A percentile compares a stretch with the other conserved stretches of the same genome.
Evolutionary conservation across 2,113 vertebrate genomes (phyloP).

Genomic region (Albula goreensis): DNA sequence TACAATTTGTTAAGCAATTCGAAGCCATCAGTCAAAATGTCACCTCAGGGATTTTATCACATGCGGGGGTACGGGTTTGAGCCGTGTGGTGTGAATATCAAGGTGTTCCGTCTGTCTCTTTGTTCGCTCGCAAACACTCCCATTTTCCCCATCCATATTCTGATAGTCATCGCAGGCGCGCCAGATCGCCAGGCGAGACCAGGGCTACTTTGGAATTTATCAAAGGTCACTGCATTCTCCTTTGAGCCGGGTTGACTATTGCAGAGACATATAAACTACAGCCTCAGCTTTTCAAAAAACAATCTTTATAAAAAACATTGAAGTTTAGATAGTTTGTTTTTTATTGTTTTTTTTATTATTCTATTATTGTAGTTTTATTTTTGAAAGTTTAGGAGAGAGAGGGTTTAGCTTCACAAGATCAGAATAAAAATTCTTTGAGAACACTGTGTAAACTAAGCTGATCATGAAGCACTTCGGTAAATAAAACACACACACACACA

Average conservation of each 20-base stretch:
- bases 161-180: constrained; percentile 5
- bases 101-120: neutral
- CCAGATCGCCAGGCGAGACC: neutral
- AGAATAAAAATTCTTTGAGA: neutral
- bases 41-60: constrained; percentile 16
- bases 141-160: neutral
- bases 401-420: too few relatives aligned
- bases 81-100: neutral
- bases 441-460: neutral
- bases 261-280: neutral
- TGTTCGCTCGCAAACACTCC: neutral
- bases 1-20: constrained; percentile 15
- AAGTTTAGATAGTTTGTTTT: neutral
- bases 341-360: neutral
- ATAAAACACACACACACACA: neutral
- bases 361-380: too few relatives aligned
- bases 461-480: too few relatives aligned
- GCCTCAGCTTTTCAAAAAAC: neutral
- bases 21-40: constrained; percentile 17
- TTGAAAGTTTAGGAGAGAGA: too few relatives aligned
- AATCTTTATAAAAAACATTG: neutral
- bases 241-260: neutral
- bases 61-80: neutral
- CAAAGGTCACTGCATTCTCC: constrained; percentile 2
- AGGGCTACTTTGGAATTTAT: neutral